Evolutionary conservation across 2,113 vertebrate genomes (phyloP).

Genomic region (Orthonyx spaldingii): DNA sequence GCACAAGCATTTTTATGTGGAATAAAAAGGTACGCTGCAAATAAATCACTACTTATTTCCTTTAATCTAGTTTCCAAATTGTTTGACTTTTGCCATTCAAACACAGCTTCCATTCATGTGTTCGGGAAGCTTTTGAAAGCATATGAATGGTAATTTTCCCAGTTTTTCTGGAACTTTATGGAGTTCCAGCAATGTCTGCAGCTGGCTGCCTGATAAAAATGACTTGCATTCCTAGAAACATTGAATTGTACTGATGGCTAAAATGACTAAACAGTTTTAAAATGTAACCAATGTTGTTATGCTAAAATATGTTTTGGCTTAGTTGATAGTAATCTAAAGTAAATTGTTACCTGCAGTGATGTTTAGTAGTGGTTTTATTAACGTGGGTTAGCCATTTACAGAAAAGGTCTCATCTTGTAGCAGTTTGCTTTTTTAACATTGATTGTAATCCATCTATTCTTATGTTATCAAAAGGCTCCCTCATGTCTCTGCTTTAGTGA

Average conservation of each 20-base stretch:
- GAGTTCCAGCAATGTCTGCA: neutral
- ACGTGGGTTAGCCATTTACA: neutral
- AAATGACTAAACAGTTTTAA: neutral
- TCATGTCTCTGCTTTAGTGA: neutral
- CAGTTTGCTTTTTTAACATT: neutral
- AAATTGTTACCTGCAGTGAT: neutral
- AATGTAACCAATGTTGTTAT: neutral
- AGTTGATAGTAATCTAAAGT: neutral
- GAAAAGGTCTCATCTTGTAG: neutral
- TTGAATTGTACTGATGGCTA: neutral
- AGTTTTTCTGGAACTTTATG: neutral
- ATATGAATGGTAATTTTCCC: conserved; percentile 4
- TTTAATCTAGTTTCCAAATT: neutral
- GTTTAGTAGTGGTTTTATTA: neutral
- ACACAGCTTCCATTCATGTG: neutral
- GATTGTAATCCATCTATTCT: neutral
- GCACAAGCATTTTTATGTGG: neutral
- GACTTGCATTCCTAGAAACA: conserved; percentile 30
- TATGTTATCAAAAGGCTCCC: neutral
- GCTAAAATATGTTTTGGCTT: neutral
- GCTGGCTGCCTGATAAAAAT: conserved; percentile 39
- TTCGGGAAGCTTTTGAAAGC: neutral
- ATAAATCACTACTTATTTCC: neutral
- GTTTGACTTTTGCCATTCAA: neutral
- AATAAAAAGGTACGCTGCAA: neutral